Evolutionary conservation across 2,797 vertebrate species (phyloP).

Genomic region (Acanthis flammea): DNA sequence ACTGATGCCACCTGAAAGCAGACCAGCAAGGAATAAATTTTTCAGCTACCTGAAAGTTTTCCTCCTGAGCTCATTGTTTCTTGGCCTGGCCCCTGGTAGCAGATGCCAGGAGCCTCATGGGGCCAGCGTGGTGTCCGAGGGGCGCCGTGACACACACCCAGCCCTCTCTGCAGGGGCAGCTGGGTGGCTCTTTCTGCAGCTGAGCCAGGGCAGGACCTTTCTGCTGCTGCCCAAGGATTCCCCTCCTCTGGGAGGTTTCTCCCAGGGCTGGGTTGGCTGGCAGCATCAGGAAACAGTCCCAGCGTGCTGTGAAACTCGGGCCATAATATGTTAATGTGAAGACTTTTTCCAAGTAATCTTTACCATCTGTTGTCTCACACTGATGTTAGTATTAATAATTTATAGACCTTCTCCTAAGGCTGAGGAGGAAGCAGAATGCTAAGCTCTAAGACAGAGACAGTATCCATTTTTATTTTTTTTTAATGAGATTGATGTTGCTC

Average conservation of each 20-base stretch:
- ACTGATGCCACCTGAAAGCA: not conserved
- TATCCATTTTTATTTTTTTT: not conserved
- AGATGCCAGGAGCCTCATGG: not conserved
- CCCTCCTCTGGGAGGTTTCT: not conserved
- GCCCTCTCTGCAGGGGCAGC: not conserved
- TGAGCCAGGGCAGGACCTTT: slow-evolving; percentile 4
- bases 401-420: slow-evolving; percentile 62
- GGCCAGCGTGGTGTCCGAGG: not conserved
- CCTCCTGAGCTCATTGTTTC: not conserved
- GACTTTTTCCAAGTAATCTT: slow-evolving; percentile 69
- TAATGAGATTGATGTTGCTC: slow-evolving; percentile 19
- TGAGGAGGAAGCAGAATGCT: slow-evolving; percentile 52
- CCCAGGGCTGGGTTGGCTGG: not conserved
- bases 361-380: slow-evolving; percentile 70
- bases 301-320: slow-evolving; percentile 18
- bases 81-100: not conserved
- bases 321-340: slow-evolving; percentile 44
- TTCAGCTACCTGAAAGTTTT: not conserved
- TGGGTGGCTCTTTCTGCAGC: not conserved
- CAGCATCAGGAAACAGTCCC: slow-evolving; percentile 30
- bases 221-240: slow-evolving; percentile 19
- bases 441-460: slow-evolving; percentile 32
- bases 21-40: not conserved
- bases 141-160: rapidly evolving
- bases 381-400: slow-evolving; percentile 69